Evolutionary conservation across 2,888 invertebrate genomes (phyloP), one percentile per base, ranked within the genome.

Genomic region (Thymelicus sylvestris): DNA sequence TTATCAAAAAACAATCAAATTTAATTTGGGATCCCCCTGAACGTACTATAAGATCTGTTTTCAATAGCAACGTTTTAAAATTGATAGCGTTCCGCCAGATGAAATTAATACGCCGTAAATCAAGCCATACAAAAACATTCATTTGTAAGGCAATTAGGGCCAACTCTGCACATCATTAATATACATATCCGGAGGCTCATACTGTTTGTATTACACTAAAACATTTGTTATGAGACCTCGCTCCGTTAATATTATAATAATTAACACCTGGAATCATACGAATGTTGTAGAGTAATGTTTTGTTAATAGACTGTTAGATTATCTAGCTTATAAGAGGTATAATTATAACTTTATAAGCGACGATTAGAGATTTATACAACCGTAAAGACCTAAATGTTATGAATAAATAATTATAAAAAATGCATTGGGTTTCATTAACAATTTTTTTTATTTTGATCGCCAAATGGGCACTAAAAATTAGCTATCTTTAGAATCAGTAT

Each of bases 91-190:
- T 60, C 39, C 10, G 47, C 61, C 52, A 80, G 78, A 76, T 76
- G 79, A 83, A 81, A 81, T 81, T 80, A 76, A 77, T 74, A 69
- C 71, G 71, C 76, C 73, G 87, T 88, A 83, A 87, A 88, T 88
- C 86, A 86, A 81, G 76, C 67, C 65, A 55, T 63, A 79, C 81
- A 84, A 85, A 81, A 79, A 77, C 81, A 83, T 85, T 85, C 87
- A 91, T 91, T 90, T 90, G 89, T 92, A 90, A 84, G 81, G 85
- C 89, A 91, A 92, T 92, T 91, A 91, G 86, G 83, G 81, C 79
- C 81, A 84, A 83, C 83, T 86, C 85, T 81, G 83, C 80, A 78
- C 80, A 84, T 86, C 91, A 92, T 92, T 90, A 90, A 92, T 92
- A 90, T 92, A 87, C 80, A 87, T 86, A 86, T 83, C 87, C 88